phyloP scores from a whole-genome alignment of 2,888 invertebrate genomes.

The Malthinus flaveolus region DNA sequence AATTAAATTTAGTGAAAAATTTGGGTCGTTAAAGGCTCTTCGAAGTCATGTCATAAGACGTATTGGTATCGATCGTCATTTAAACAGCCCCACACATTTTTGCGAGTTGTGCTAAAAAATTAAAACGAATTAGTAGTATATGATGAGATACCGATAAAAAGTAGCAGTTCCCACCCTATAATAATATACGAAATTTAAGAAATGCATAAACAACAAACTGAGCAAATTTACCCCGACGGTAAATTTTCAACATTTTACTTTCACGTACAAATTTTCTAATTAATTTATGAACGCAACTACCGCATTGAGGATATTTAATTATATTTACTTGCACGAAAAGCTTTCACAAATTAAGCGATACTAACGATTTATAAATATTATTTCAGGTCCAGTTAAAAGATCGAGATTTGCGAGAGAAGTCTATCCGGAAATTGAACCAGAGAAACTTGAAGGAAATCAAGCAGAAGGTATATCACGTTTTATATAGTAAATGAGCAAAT shows the following conservation, averaged over 20 bases:
- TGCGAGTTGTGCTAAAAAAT: too few relatives aligned
- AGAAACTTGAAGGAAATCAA: slow-evolving; percentile 47
- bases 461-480: slow-evolving; percentile 43
- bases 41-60: too few relatives aligned
- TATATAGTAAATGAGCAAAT: background rate
- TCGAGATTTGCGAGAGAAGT: slow-evolving; percentile 49
- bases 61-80: too few relatives aligned
- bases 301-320: background rate
- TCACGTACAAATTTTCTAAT: background rate
- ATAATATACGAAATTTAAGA: too few relatives aligned
- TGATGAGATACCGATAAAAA: too few relatives aligned
- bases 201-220: too few relatives aligned
- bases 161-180: too few relatives aligned
- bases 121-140: too few relatives aligned
- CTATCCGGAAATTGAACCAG: slow-evolving; percentile 52
- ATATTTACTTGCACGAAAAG: slow-evolving; percentile 1
- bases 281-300: background rate
- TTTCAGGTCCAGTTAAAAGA: slow-evolving; percentile 46
- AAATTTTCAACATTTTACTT: background rate
- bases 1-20: too few relatives aligned
- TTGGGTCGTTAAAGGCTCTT: too few relatives aligned
- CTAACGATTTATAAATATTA: background rate
- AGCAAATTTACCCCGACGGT: too few relatives aligned
- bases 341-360: slow-evolving; percentile 13
- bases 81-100: too few relatives aligned